Evolutionary conservation across 2,113 vertebrate species (phyloP).

Genomic region (Leiothrix lutea): DNA sequence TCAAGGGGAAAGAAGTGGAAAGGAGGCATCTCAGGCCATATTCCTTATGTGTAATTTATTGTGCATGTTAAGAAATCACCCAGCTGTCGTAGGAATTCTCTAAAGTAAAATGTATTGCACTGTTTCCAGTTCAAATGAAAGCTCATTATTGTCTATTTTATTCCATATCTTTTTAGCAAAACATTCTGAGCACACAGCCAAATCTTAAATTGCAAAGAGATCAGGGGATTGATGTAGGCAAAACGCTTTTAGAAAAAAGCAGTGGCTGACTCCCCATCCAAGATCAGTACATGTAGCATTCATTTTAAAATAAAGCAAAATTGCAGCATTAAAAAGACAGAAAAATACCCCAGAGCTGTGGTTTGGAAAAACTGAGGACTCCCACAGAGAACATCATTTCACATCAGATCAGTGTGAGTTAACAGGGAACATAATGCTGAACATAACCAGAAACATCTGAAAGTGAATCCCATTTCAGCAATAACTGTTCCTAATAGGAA

Average conservation of each 20-base stretch:
- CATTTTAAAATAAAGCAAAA: constrained; percentile 1
- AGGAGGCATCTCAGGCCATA: background rate
- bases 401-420: background rate
- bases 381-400: background rate
- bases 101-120: background rate
- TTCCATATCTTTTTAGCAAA: background rate
- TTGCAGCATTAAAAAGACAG: background rate
- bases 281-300: background rate
- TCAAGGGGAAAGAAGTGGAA: background rate
- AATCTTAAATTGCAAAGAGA: background rate
- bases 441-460: background rate
- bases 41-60: background rate
- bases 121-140: background rate
- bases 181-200: background rate
- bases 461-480: background rate
- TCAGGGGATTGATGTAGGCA: background rate
- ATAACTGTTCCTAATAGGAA: background rate
- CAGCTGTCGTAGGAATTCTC: background rate
- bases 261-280: background rate
- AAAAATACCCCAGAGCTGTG: background rate
- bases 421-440: background rate
- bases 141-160: background rate
- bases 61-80: background rate
- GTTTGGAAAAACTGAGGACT: background rate
- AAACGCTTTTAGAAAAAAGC: background rate